Percentiles rank a stretch among this genome's conserved stretches.
These are phyloP conservation scores for Atlantisia rogersi DNA, from an alignment of 2,113 vertebrate species.

Conservation along the genomic window DNA sequence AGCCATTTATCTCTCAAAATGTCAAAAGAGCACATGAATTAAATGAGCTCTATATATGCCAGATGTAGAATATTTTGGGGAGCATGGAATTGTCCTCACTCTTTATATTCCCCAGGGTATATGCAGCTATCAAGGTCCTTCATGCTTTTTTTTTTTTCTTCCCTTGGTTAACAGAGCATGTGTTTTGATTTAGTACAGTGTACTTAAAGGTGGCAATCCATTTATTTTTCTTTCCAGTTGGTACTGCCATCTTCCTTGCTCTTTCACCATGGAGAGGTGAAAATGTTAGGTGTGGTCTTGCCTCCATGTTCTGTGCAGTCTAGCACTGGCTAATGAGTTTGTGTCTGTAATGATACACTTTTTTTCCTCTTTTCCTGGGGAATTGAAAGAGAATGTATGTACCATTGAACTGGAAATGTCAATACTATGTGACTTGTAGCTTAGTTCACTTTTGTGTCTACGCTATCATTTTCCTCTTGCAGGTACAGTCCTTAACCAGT, in stretches of 20 bases:
- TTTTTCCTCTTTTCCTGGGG: background rate
- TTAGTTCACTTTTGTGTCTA: background rate
- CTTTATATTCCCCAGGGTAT: background rate
- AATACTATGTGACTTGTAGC: background rate
- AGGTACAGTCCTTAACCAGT: background rate
- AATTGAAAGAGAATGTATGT: background rate
- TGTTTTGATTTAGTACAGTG: background rate
- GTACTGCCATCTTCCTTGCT: background rate
- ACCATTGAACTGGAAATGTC: background rate
- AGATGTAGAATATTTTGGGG: background rate
- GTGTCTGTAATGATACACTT: background rate
- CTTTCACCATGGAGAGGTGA: background rate
- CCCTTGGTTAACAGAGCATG: rapidly evolving
- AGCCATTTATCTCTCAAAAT: background rate
- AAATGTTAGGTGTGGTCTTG: background rate
- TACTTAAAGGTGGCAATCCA: background rate
- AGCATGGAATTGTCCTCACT: background rate
- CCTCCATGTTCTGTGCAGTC: background rate
- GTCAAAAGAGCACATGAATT: background rate
- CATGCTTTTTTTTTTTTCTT: background rate
- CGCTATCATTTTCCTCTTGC: background rate
- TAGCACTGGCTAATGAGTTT: background rate
- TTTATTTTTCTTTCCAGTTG: background rate
- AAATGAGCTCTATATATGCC: background rate
- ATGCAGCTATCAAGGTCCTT: background rate